Conservation (phyloP, 1,140 invertebrate species). For the Berghia stephanieae region DNA sequence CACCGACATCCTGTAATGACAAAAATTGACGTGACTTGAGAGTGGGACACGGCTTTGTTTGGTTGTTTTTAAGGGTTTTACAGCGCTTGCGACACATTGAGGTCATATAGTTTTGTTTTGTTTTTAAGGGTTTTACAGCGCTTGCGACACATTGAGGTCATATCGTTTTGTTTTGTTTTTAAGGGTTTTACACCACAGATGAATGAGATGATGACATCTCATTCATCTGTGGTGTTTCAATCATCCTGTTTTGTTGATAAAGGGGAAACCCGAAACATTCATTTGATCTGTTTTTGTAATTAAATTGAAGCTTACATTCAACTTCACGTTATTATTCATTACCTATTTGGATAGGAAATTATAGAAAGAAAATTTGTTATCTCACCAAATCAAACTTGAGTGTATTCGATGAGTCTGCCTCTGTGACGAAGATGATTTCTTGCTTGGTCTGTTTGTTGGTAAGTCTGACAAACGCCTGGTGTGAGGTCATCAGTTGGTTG, state of each 20-base stretch:
- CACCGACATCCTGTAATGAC: slow-evolving; percentile 78
- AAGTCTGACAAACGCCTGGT: slow-evolving; percentile 90
- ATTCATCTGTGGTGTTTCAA: no score
- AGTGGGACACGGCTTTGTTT: no score
- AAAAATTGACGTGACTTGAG: no score
- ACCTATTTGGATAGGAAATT: background rate
- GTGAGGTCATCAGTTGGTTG: slow-evolving; percentile 78
- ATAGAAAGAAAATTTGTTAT: background rate
- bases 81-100: background rate
- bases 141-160: no score
- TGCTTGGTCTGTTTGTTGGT: slow-evolving; percentile 73
- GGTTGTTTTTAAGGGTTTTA: no score
- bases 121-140: background rate
- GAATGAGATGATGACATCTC: no score
- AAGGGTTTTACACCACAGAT: no score
- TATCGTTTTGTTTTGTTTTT: no score
- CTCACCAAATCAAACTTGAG: slow-evolving; percentile 92
- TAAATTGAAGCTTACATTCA: background rate
- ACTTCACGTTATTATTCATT: background rate
- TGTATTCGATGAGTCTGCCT: slow-evolving; percentile 79
- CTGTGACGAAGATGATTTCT: slow-evolving; percentile 93
- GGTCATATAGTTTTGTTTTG: background rate
- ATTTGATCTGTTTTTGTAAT: no score
- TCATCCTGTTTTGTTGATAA: no score
- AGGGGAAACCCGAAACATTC: no score